Evolutionary conservation across 35 echinoderm and acorn worm species (phyloP).

Genomic region (Ophiothrix spiculata): DNA sequence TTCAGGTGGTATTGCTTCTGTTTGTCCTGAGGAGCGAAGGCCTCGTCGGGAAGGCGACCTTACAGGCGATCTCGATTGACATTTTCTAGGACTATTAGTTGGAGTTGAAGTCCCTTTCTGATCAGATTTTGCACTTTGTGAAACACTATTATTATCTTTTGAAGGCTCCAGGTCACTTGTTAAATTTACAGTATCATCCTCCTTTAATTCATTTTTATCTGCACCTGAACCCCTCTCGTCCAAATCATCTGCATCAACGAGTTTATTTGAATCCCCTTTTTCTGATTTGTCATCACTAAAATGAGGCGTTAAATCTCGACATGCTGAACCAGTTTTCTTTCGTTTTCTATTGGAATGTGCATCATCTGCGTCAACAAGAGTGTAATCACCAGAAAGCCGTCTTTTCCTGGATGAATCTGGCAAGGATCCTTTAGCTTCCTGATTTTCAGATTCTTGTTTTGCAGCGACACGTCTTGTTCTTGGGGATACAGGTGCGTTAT

Average conservation of each 20-base stretch:
- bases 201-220: neutral
- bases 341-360: slow-evolving; percentile 16
- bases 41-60: slow-evolving; percentile 16
- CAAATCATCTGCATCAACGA: neutral
- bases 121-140: neutral
- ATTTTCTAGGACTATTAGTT: neutral
- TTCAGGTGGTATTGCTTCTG: slow-evolving; percentile 1
- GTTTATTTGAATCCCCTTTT: neutral
- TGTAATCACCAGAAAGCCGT: neutral
- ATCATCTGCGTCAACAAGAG: neutral
- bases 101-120: neutral
- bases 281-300: slow-evolving; percentile 13
- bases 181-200: neutral
- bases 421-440: neutral
- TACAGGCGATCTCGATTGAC: neutral
- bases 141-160: neutral
- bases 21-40: neutral
- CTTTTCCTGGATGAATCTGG: slow-evolving; percentile 2
- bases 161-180: neutral
- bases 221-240: neutral
- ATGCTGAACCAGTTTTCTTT: slow-evolving; percentile 26
- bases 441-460: neutral
- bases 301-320: slow-evolving; percentile 35
- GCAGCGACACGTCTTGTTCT: neutral
- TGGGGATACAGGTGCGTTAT: neutral